These are phyloP conservation scores for Plebejus argus DNA, from an alignment of 2,888 invertebrate genomes.

Conservation along the genomic window DNA sequence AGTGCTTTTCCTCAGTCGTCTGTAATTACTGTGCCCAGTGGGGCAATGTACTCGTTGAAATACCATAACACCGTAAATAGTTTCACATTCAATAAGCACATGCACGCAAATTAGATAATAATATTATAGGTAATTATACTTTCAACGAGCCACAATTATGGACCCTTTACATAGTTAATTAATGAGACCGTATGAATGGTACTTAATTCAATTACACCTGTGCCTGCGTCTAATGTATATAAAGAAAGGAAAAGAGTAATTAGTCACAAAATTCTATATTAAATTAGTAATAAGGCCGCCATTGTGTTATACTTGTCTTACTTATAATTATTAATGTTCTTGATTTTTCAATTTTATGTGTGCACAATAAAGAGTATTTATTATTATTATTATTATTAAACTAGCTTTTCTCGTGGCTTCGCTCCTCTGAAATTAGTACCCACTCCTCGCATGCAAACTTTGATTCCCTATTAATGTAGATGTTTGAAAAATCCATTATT, in stretches of 20 bases:
- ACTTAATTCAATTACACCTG: neutral
- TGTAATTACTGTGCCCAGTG: conserved; percentile 3
- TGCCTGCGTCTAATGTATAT: neutral
- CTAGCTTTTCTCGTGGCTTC: neutral
- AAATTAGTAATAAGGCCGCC: no score
- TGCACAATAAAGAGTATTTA: no score
- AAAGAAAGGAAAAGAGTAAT: neutral
- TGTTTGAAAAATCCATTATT: no score
- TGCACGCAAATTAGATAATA: neutral
- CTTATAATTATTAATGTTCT: no score
- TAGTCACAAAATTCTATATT: neutral
- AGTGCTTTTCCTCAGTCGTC: neutral
- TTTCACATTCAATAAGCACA: neutral
- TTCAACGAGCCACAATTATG: neutral
- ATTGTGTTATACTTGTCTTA: no score
- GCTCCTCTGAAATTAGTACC: no score
- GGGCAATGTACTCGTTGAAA: conserved; percentile 5
- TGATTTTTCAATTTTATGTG: no score
- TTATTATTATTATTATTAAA: no score
- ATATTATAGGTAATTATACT: neutral
- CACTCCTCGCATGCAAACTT: no score
- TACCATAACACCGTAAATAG: neutral
- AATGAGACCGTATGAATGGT: neutral
- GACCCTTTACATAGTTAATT: neutral
- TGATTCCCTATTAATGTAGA: no score